A percentile compares a stretch with the other conserved stretches of the same genome.
Conservation (phyloP, 2,797 vertebrate species). For the Paedocypris micromegethes region DNA sequence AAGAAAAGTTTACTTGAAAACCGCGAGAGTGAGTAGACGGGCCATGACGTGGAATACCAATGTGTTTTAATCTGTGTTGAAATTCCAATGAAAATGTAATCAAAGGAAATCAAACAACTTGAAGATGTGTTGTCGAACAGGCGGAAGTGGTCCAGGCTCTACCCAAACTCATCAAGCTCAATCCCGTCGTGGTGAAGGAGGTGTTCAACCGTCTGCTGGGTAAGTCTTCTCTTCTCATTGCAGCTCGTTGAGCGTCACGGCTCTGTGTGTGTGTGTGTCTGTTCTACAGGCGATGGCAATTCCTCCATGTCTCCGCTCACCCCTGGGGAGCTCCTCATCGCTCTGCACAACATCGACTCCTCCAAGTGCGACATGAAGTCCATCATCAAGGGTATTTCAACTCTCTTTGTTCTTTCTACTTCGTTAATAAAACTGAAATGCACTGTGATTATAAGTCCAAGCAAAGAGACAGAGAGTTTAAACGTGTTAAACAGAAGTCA, state of each 20-base stretch:
- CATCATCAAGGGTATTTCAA: constrained; percentile 85
- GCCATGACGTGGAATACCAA: too few relatives aligned
- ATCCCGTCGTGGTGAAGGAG: constrained; percentile 94
- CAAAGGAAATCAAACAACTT: not conserved
- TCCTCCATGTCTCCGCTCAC: constrained; percentile 86
- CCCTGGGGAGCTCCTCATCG: constrained; percentile 85
- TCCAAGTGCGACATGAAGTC: constrained; percentile 96
- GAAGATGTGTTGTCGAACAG: constrained; percentile 53
- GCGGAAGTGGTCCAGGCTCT: constrained; percentile 91
- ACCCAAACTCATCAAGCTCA: constrained; percentile 94
- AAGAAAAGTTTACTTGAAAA: too few relatives aligned
- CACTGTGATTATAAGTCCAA: too few relatives aligned
- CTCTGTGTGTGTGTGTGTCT: not conserved
- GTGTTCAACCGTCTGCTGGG: constrained; percentile 93
- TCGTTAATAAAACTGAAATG: too few relatives aligned
- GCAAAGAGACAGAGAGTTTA: too few relatives aligned
- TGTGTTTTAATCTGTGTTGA: too few relatives aligned
- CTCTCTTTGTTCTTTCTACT: too few relatives aligned
- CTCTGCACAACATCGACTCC: constrained; percentile 91
- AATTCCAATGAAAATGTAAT: too few relatives aligned
- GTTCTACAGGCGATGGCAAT: constrained; percentile 78
- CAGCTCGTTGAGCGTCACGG: not conserved
- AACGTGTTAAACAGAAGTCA: too few relatives aligned
- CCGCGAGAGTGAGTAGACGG: too few relatives aligned
- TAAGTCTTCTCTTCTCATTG: constrained; percentile 40